Evolutionary conservation across 2,888 invertebrate genomes (phyloP).

Genomic region (Conchocele bisecta): DNA sequence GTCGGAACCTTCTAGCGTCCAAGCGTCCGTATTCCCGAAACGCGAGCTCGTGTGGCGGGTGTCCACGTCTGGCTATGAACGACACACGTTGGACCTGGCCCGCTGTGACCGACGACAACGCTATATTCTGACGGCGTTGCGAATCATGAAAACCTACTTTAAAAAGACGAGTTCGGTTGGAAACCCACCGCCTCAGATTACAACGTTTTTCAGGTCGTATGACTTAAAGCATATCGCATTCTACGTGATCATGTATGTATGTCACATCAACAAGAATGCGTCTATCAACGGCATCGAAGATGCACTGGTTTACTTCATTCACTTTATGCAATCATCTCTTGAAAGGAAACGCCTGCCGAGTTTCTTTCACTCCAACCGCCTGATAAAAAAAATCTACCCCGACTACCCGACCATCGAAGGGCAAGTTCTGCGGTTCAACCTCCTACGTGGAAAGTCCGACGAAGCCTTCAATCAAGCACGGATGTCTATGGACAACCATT

Average conservation of each 20-base stretch:
- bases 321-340: slow-evolving; percentile 24
- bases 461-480: too few species aligned
- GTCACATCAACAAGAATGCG: background rate
- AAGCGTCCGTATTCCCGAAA: slow-evolving; percentile 10
- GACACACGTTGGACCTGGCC: slow-evolving; percentile 55
- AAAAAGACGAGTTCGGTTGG: too few species aligned
- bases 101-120: slow-evolving; percentile 19
- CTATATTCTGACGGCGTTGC: slow-evolving; percentile 58
- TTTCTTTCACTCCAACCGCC: slow-evolving; percentile 26
- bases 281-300: slow-evolving; percentile 37
- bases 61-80: slow-evolving; percentile 58
- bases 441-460: too few species aligned
- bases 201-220: slow-evolving; percentile 48
- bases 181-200: background rate
- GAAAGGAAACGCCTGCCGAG: slow-evolving; percentile 35
- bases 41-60: slow-evolving; percentile 54
- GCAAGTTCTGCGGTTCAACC: too few species aligned
- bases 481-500: too few species aligned
- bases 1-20: slow-evolving; percentile 29
- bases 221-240: slow-evolving; percentile 54
- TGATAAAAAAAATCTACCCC: slow-evolving; percentile 6
- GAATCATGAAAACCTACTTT: slow-evolving; percentile 59
- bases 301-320: slow-evolving; percentile 39
- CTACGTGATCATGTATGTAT: slow-evolving; percentile 33
- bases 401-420: too few species aligned